phyloP scores from a whole-genome alignment of 37 sponge, comb jelly and placozoan species.

The Oscarella lobularis region DNA sequence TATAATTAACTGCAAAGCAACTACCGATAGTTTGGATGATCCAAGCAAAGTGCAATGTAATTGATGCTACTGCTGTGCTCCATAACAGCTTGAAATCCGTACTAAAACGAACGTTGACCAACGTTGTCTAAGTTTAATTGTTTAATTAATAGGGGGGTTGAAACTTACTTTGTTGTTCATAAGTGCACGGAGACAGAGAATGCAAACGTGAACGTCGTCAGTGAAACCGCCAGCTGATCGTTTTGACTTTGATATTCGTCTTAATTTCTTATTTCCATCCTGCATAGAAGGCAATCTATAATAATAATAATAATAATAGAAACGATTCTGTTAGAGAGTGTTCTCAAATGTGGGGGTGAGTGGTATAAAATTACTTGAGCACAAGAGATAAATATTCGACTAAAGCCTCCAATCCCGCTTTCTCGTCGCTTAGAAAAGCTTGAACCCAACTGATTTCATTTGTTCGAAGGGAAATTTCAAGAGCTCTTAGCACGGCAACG shows the following conservation, averaged over 20 bases:
- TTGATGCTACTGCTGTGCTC: slow-evolving; percentile 48
- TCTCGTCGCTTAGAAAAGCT: slow-evolving; percentile 41
- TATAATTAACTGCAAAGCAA: background rate
- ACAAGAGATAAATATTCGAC: slow-evolving; percentile 33
- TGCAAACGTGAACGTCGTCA: slow-evolving; percentile 63
- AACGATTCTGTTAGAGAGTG: too few relatives aligned
- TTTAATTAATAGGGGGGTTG: too few relatives aligned
- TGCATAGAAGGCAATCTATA: too few relatives aligned
- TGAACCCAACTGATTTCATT: slow-evolving; percentile 77
- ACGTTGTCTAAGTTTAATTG: too few relatives aligned
- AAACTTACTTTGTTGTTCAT: slow-evolving; percentile 73
- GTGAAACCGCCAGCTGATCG: slow-evolving; percentile 7
- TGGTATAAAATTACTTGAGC: background rate
- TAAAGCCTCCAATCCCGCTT: slow-evolving; percentile 45
- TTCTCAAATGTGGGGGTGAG: too few relatives aligned
- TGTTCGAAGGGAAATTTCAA: slow-evolving; percentile 72
- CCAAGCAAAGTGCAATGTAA: slow-evolving; percentile 40
- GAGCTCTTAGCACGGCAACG: slow-evolving; percentile 28
- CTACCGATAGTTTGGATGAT: slow-evolving; percentile 11
- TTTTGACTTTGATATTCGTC: background rate
- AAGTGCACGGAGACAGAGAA: slow-evolving; percentile 68
- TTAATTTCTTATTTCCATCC: too few relatives aligned
- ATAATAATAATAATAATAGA: too few relatives aligned
- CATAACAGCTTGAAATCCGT: slow-evolving; percentile 63
- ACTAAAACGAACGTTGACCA: slow-evolving; percentile 10